Evolutionary conservation across 2,888 invertebrate genomes (phyloP).

Genomic region (Oasisia sp.): DNA sequence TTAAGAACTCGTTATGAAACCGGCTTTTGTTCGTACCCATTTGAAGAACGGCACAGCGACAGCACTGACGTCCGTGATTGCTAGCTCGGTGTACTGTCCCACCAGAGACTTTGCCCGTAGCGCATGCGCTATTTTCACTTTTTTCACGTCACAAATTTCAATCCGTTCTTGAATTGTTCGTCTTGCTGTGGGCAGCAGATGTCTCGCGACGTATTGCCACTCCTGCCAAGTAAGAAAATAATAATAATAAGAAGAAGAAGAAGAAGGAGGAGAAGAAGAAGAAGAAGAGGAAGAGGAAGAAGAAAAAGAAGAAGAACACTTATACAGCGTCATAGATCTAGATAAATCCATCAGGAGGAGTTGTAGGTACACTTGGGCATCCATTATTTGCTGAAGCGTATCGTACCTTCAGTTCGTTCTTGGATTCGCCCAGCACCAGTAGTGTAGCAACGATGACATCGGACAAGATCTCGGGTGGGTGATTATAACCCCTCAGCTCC

Average conservation of each 20-base stretch:
- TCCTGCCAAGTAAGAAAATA: neutral
- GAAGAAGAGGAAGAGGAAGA: no score
- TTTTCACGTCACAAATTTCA: neutral
- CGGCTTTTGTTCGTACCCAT: neutral
- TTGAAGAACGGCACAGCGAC: neutral
- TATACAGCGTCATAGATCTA: no score
- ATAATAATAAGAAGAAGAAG: no score
- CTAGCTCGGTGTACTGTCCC: neutral
- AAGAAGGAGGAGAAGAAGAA: no score
- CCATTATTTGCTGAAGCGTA: neutral
- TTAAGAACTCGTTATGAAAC: no score
- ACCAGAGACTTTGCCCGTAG: neutral
- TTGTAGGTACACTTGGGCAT: neutral
- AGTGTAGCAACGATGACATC: neutral
- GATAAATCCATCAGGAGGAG: no score
- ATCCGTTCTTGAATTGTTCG: neutral
- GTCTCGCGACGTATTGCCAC: neutral
- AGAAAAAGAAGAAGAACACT: no score
- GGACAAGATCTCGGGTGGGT: neutral
- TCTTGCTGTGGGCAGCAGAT: neutral
- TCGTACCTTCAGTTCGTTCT: neutral
- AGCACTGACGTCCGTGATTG: neutral
- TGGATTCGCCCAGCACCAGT: neutral
- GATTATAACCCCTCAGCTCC: neutral
- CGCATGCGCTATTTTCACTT: neutral